A percentile compares a stretch with the other conserved stretches of the same genome.
phyloP scores from a whole-genome alignment of 2,113 vertebrate genomes.

The Theropithecus gelada region DNA sequence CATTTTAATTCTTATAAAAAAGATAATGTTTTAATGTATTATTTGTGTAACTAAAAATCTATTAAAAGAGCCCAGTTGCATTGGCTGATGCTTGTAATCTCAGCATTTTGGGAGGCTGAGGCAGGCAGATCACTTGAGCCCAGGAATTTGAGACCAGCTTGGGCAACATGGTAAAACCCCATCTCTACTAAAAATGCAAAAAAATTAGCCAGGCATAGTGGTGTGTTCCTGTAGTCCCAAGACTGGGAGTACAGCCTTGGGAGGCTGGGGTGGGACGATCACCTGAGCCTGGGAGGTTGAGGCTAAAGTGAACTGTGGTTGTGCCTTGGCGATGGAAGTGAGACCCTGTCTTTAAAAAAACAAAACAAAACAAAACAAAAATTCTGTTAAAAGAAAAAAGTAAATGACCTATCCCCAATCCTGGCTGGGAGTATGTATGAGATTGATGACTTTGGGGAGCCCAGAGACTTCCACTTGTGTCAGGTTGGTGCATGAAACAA shows the following conservation, averaged over 20 bases:
- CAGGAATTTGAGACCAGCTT: background rate
- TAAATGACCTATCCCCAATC: background rate
- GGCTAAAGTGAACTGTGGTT: background rate
- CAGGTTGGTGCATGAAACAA: background rate
- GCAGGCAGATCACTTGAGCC: background rate
- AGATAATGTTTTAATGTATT: background rate
- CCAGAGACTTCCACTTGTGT: background rate
- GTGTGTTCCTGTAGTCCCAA: background rate
- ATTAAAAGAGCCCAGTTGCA: background rate
- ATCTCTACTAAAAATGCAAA: background rate
- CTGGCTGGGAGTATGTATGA: background rate
- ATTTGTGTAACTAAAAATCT: background rate
- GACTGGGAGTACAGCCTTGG: background rate
- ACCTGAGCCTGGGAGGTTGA: background rate
- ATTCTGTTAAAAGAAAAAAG: background rate
- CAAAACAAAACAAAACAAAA: background rate
- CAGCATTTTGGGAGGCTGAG: background rate
- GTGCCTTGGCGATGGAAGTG: background rate
- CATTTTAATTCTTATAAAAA: background rate
- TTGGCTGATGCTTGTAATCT: background rate
- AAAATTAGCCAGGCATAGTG: background rate
- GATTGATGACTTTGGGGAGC: background rate
- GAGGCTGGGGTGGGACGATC: background rate
- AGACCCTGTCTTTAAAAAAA: background rate
- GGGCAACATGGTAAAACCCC: background rate